These are phyloP conservation scores for Ditula angustiorana DNA, from an alignment of 2,888 invertebrate genomes.

Conservation along the genomic window DNA sequence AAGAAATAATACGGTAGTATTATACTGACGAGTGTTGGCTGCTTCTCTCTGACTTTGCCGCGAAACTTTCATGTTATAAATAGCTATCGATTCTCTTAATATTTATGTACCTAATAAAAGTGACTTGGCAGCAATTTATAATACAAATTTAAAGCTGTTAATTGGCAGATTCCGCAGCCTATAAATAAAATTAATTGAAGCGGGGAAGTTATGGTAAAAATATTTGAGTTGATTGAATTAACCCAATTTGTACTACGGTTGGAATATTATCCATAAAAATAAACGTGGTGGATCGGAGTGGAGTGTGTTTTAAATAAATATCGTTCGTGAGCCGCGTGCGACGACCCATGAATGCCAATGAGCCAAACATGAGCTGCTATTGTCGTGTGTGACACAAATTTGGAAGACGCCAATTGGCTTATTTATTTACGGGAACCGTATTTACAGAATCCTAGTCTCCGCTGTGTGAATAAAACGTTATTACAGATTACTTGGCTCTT, in stretches of 20 bases:
- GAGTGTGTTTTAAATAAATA: constrained; percentile 33
- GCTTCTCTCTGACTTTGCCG: not conserved
- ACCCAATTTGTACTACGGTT: constrained; percentile 5
- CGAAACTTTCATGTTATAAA: not conserved
- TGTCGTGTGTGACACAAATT: constrained; percentile 39
- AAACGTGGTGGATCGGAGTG: constrained; percentile 21
- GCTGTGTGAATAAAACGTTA: constrained; percentile 19
- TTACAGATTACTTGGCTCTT: not conserved
- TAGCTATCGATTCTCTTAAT: not conserved
- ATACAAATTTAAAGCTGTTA: too few species aligned
- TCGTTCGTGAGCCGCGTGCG: constrained; percentile 11
- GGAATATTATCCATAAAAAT: constrained; percentile 23
- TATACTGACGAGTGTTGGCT: constrained; percentile 5
- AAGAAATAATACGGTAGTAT: constrained; percentile 16
- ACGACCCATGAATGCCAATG: constrained; percentile 32
- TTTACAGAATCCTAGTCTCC: constrained; percentile 32
- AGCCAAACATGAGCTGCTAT: constrained; percentile 29
- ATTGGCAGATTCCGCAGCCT: not conserved
- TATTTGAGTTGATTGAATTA: constrained; percentile 12
- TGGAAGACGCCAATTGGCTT: constrained; percentile 38
- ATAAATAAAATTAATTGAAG: not conserved
- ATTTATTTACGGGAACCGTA: constrained; percentile 36
- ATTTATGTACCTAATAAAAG: too few species aligned
- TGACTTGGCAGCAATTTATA: too few species aligned
- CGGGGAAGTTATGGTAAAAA: constrained; percentile 10